Conservation (phyloP, 2,888 invertebrate species). For the Dorcus parallelipipedus region DNA sequence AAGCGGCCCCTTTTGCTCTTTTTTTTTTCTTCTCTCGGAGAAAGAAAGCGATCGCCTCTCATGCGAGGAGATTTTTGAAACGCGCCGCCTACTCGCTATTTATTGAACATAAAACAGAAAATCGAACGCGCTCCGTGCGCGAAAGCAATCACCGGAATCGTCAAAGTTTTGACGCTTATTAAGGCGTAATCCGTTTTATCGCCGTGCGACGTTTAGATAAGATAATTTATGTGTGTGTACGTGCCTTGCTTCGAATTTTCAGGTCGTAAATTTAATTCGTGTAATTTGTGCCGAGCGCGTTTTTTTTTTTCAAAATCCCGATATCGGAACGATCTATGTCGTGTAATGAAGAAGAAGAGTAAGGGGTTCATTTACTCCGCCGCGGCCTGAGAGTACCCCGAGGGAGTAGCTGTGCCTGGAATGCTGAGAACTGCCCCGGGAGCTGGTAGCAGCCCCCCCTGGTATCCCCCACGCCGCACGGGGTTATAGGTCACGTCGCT, state of each 20-base stretch:
- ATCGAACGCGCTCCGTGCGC: too few relatives aligned
- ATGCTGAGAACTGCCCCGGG: constrained; percentile 36
- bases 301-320: neutral
- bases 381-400: constrained; percentile 20
- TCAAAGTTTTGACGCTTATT: too few relatives aligned
- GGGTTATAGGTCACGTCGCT: constrained; percentile 31
- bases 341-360: constrained; percentile 5
- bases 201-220: too few relatives aligned
- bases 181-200: too few relatives aligned
- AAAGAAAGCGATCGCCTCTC: neutral
- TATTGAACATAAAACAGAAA: neutral
- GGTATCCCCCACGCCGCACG: constrained; percentile 25
- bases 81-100: neutral
- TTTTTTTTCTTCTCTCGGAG: neutral
- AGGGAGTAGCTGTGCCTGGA: constrained; percentile 28
- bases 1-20: constrained; percentile 7
- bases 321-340: constrained; percentile 8
- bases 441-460: constrained; percentile 31
- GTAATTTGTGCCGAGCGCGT: too few relatives aligned
- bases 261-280: too few relatives aligned
- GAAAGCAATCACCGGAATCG: too few relatives aligned
- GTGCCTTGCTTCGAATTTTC: too few relatives aligned
- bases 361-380: constrained; percentile 16
- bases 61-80: neutral
- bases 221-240: too few relatives aligned